Evolutionary conservation across 2,113 vertebrate species (phyloP).

Genomic region (Ailuropoda melanoleuca): DNA sequence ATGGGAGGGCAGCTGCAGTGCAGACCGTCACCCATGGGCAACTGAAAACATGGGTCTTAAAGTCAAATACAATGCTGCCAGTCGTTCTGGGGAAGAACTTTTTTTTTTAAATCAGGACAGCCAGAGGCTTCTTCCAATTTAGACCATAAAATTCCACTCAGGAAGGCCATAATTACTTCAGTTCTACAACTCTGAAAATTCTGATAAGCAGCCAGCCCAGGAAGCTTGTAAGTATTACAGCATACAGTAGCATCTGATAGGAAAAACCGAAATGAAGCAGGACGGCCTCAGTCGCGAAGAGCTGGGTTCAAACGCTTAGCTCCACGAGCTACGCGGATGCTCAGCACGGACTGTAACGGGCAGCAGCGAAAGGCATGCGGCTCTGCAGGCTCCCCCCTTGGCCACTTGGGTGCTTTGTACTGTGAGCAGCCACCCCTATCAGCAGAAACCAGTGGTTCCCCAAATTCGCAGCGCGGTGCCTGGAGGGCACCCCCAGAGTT

Average conservation of each 20-base stretch:
- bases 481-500: neutral
- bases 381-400: neutral
- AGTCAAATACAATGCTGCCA: neutral
- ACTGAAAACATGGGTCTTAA: neutral
- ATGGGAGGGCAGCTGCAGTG: neutral
- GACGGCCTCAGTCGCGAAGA: neutral
- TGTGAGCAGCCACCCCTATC: neutral
- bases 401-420: neutral
- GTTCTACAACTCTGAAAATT: slow-evolving; percentile 18
- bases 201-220: neutral
- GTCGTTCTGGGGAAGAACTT: neutral
- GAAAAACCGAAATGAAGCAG: slow-evolving; percentile 20
- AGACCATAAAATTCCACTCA: neutral
- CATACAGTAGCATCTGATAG: neutral
- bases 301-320: neutral
- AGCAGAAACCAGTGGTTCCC: neutral
- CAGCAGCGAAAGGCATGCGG: neutral
- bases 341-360: neutral
- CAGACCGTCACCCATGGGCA: neutral
- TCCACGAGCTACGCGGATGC: neutral
- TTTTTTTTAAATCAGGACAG: neutral
- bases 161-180: slow-evolving; percentile 4
- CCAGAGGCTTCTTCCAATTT: neutral
- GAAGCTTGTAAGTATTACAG: neutral
- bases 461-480: neutral